A percentile compares a stretch with the other conserved stretches of the same genome.
phyloP scores from a whole-genome alignment of 2,888 invertebrate species.

The Peribatodes rhomboidaria region DNA sequence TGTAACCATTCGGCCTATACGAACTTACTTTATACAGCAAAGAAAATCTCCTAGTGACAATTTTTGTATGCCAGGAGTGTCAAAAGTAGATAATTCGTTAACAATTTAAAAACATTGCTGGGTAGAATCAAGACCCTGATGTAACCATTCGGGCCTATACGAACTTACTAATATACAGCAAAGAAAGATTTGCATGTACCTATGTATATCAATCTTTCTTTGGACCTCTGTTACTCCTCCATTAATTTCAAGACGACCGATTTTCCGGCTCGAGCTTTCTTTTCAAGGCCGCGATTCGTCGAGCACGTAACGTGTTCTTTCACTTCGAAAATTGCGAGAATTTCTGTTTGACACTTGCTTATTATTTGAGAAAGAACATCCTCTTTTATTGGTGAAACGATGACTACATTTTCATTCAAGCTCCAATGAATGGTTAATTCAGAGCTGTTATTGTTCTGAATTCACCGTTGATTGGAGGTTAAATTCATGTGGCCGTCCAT shows the following conservation, averaged over 20 bases:
- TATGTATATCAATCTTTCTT: slow-evolving; percentile 11
- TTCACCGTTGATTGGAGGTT: neutral
- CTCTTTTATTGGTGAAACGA: neutral
- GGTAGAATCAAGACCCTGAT: too few relatives aligned
- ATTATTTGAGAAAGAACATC: slow-evolving; percentile 5
- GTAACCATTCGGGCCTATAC: too few relatives aligned
- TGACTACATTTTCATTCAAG: too few relatives aligned
- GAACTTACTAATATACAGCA: too few relatives aligned
- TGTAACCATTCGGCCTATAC: too few relatives aligned
- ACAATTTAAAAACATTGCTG: too few relatives aligned
- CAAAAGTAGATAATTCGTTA: too few relatives aligned
- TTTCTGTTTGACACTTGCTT: slow-evolving; percentile 18
- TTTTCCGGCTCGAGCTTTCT: slow-evolving; percentile 31
- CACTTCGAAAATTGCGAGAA: slow-evolving; percentile 26
- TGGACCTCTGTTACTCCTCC: slow-evolving; percentile 20
- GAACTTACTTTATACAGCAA: too few relatives aligned
- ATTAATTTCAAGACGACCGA: slow-evolving; percentile 30
- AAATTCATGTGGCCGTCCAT: neutral
- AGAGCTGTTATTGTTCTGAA: neutral
- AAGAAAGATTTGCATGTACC: too few relatives aligned
- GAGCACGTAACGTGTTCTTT: slow-evolving; percentile 23
- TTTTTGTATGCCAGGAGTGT: too few relatives aligned
- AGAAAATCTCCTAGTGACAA: too few relatives aligned
- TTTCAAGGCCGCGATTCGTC: slow-evolving; percentile 35
- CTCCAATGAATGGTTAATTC: too few relatives aligned